Evolutionary conservation across 2,888 invertebrate genomes (phyloP), one percentile per base, ranked within the genome.

Genomic region (Ptychoptera contaminata): DNA sequence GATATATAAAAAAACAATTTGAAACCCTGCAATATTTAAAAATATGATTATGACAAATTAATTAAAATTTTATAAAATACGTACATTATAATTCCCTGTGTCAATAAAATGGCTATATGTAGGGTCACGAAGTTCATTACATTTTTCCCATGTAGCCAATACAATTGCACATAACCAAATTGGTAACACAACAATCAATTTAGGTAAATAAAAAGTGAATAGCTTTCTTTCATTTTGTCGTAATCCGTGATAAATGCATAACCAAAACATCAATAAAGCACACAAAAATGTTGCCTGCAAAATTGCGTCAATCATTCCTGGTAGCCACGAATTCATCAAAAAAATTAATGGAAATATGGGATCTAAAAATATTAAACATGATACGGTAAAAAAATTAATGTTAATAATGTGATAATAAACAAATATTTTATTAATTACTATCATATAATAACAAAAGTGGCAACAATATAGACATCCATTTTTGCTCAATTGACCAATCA

Each of bases 401-500:
- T 16, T 16, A 32, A 14, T 41, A 40, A 41, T 11, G 5, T 16
- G 10, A 30, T 38, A 14, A 42, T 30, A 39, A 38, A 47, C 23
- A 3, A 11, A 8, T 43, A 14, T 16, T 11, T n/a, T 36, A 35
- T 46, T 47, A 68, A 79, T 75, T 68, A 94, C 94, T 91, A 65
- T 97, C 85, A 58, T 92, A 94, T 14, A 93, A 74, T 51, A 96
- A 70, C 10, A 96, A 70, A 16, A 92, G 67, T 1, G 93, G 92
- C 53, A 96, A 68, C 44, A 96, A 70, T 35, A 87, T 67, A 1
- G 90, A 84, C 63, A 94, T 77, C 96, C 96, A 97, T 63, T 87
- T 91, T 61, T 97, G 96, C 65, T 97, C 97, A 56, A 94, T 90
- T 1, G 94, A 91, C 96, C 94, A 97, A 63, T 94, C 92, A 54